Base-by-base conservation (phyloP, 1,140 invertebrate genomes). In the Achroia grisella region DNA sequence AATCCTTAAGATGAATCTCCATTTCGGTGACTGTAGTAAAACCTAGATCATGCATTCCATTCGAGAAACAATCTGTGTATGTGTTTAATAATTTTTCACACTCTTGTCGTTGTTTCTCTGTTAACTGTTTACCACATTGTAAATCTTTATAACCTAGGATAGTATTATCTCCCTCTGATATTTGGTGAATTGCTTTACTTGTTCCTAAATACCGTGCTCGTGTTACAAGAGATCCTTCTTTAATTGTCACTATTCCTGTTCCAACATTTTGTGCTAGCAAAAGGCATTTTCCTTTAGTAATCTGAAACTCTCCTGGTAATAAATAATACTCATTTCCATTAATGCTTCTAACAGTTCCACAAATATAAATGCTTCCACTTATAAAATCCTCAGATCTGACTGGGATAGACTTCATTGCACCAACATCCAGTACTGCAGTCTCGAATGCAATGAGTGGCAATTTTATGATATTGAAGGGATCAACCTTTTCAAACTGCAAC, bases 301-400 rank as follows among this genome's bases (percentile, higher is more conserved):
- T n/a, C n/a, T n/a, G n/a, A n/a, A n/a, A n/a, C n/a, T n/a, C n/a
- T n/a, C n/a, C n/a, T n/a, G n/a, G n/a, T n/a, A n/a, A n/a, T n/a
- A n/a, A n/a, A n/a, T n/a, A n/a, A n/a, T n/a, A n/a, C n/a, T n/a
- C 39, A 10, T 51, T 43, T 8, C 36, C 36, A 39, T 34, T 0
- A 36, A n/a, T 27, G 30, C 51, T 35, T 14, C 44, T 56, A 17
- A 49, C 33, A 11, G 42, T 28, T 5, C 56, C 61, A 34, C 17
- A 8, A 6, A 60, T 40, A 32, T 60, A 56, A 10, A 56, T n/a
- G 12, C 8, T 51, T 1, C 56, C 60, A 40, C 14, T 46, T 39
- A 27, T 34, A 1, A 10, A 8, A 10, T 11, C 9, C 13, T 44
- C 14, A n/a, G 40, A 40, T 17, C 23, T 45, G 13, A 62, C 44